Conservation (phyloP, 2,113 vertebrate genomes). For the Ia io region DNA sequence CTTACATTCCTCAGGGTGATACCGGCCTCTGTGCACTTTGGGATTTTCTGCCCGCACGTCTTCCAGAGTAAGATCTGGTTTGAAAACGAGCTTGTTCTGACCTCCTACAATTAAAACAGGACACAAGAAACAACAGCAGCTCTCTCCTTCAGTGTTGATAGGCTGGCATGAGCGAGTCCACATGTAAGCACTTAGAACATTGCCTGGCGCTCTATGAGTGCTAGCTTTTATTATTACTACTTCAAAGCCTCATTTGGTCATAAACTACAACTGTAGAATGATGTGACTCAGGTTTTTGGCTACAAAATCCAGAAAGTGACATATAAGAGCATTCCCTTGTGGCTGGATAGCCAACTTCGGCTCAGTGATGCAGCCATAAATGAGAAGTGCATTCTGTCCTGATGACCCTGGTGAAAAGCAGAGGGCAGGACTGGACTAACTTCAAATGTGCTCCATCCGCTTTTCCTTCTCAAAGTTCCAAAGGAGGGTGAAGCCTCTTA, state of each 20-base stretch:
- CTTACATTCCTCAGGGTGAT: constrained; percentile 85
- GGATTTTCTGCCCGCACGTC: constrained; percentile 88
- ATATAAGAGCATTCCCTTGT: not conserved
- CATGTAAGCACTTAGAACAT: not conserved
- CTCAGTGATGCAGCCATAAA: not conserved
- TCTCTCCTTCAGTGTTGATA: not conserved
- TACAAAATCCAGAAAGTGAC: not conserved
- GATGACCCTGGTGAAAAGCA: not conserved
- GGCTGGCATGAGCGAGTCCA: not conserved
- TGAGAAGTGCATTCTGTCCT: not conserved
- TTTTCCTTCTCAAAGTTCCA: not conserved
- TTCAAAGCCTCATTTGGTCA: not conserved
- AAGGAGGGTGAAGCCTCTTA: not conserved
- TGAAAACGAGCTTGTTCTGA: constrained; percentile 85
- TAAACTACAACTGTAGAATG: not conserved
- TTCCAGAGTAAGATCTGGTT: constrained; percentile 85
- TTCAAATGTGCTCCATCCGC: not conserved
- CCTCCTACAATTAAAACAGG: constrained; percentile 84
- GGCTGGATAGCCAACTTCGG: not conserved
- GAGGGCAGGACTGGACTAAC: not conserved
- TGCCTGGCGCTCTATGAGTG: not conserved
- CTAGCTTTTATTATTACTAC: not conserved
- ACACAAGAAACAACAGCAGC: not conserved
- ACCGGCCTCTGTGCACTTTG: constrained; percentile 83
- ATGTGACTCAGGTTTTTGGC: not conserved